Percentiles rank a stretch among this genome's conserved stretches.
These are phyloP conservation scores for Glomeris maerens DNA, from an alignment of 1,140 invertebrate genomes.

Conservation along the genomic window DNA sequence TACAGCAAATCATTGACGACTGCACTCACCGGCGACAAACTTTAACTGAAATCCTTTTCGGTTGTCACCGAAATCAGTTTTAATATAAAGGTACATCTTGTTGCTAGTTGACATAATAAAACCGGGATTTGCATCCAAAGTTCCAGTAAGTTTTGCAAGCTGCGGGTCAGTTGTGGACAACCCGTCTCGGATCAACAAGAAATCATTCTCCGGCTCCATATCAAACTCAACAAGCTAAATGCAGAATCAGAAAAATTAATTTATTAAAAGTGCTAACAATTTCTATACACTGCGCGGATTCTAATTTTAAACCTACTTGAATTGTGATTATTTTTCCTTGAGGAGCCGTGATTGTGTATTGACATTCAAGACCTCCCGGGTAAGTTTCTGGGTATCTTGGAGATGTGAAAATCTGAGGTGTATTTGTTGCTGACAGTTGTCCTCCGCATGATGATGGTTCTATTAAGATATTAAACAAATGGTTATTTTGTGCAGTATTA, in stretches of 20 bases:
- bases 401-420: constrained; percentile 67
- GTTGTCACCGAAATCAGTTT: constrained; percentile 73
- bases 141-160: constrained; percentile 66
- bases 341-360: constrained; percentile 80
- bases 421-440: constrained; percentile 59
- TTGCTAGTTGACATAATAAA: constrained; percentile 82
- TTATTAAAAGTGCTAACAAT: background rate
- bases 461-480: too few species aligned
- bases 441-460: constrained; percentile 81
- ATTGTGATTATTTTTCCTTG: constrained; percentile 71
- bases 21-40: constrained; percentile 59
- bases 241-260: constrained; percentile 4
- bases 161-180: constrained; percentile 65
- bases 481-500: too few species aligned
- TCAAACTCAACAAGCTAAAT: constrained; percentile 71
- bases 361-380: constrained; percentile 83
- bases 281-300: too few species aligned
- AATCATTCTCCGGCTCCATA: constrained; percentile 68
- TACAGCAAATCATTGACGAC: background rate
- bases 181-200: constrained; percentile 76
- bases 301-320: constrained; percentile 40
- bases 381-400: constrained; percentile 83
- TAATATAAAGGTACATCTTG: constrained; percentile 79
- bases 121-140: constrained; percentile 55
- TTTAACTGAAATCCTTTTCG: constrained; percentile 79